These are phyloP conservation scores for Tenodera sinensis DNA, from an alignment of 2,888 invertebrate species.

Conservation along the genomic window DNA sequence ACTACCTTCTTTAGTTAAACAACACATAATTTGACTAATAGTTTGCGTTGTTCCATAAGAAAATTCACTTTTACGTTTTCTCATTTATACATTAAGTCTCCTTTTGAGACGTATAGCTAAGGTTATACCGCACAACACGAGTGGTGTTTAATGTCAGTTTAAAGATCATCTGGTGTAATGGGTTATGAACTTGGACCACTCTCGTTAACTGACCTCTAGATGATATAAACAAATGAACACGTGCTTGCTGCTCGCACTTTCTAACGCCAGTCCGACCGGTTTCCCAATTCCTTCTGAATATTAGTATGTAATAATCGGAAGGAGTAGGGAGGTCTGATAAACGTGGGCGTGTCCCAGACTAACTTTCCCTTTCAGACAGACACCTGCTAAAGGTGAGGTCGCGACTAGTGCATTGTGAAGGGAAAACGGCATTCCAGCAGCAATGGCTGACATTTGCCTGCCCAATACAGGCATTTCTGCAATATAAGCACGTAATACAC, in stretches of 20 bases:
- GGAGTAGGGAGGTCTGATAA: neutral
- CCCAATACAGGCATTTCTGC: neutral
- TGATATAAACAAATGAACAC: neutral
- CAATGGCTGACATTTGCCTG: neutral
- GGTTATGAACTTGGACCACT: no score
- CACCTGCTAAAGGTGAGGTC: neutral
- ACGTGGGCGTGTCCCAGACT: neutral
- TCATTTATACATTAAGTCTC: no score
- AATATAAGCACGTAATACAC: no score
- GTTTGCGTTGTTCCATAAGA: no score
- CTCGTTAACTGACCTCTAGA: neutral
- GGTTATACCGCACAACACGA: no score
- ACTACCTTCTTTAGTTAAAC: no score
- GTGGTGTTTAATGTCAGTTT: no score
- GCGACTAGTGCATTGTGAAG: neutral
- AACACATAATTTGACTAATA: no score
- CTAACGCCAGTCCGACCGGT: neutral
- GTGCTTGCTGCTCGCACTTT: neutral
- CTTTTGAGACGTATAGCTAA: no score
- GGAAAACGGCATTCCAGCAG: neutral
- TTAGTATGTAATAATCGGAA: neutral
- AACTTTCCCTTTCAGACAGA: neutral
- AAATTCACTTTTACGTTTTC: no score
- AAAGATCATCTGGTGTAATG: no score
- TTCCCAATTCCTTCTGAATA: neutral